Evolutionary conservation across 2,888 invertebrate genomes (phyloP), one percentile per base, ranked within the genome.

Genomic region (Liodrosophila aerea): DNA sequence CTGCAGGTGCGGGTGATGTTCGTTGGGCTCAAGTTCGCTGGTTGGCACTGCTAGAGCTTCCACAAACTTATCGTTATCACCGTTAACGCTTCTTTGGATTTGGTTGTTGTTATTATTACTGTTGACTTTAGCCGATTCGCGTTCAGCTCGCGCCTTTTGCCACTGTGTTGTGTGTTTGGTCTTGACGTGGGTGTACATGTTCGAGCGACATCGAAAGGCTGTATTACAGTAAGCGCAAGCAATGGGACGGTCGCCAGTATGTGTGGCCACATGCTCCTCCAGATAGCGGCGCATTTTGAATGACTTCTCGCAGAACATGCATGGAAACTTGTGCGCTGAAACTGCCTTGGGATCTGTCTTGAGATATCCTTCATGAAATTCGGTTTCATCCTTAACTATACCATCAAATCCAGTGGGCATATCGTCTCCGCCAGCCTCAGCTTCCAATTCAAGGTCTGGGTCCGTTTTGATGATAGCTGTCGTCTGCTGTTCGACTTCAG

Each of bases 291-390:
- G 73, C 65, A 87, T 87, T 40, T 86, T 86, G 27, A 85, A 85
- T 3, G 87, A 75, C 16, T 85, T 85, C 2, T 86, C 87, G 51
- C 85, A 87, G 31, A 83, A 86, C 62, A 81, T 78, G 52, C 87
- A 86, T 5, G 69, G 73, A 40, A 85, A 78, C 44, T 78, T 82
- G 39, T 71, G 60, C 4, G 61, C 57, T 8, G 45, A 29, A 31
- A 53, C 41, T 18, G 29, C 34, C 33, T 52, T 49, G 57, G 58
- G 13, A 61, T 60, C 69, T 29, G 57, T 64, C 43, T 67, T 71
- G 7, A 72, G 62, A 50, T 73, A 66, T 11, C 64, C 41, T n/a
- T 69, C 57, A n/a, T 71, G 54, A 50, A 72, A 75, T 47, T 70
- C 76, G 57, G 64, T 50, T 54, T 65, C 66, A 0, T 67, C 66